Evolutionary conservation across 2,888 invertebrate genomes (phyloP).

Genomic region (Hermodice carunculata): DNA sequence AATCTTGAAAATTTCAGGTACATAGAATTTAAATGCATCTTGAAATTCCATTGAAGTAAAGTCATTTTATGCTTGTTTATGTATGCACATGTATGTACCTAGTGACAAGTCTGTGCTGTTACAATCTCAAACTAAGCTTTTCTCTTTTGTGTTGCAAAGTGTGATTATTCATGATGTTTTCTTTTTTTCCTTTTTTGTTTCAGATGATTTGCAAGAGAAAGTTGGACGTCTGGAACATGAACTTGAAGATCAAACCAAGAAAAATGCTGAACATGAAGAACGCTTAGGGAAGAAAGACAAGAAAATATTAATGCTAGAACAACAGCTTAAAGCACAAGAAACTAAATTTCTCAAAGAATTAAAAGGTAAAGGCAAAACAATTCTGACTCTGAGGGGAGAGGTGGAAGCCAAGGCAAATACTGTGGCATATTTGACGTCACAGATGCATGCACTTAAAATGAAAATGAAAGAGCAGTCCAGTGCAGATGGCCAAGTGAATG

Average conservation of each 20-base stretch:
- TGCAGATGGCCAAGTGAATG: background rate
- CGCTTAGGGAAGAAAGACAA: slow-evolving; percentile 52
- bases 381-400: slow-evolving; percentile 53
- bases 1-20: too few species aligned
- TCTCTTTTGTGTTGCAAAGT: too few species aligned
- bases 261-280: slow-evolving; percentile 29
- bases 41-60: too few species aligned
- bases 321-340: slow-evolving; percentile 50
- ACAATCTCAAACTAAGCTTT: too few species aligned
- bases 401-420: slow-evolving; percentile 52
- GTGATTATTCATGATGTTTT: too few species aligned
- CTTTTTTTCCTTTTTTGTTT: background rate
- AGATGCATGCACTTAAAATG: background rate
- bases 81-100: too few species aligned
- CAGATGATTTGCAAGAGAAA: slow-evolving; percentile 11
- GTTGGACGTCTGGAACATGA: slow-evolving; percentile 18
- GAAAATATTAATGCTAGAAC: slow-evolving; percentile 49
- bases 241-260: slow-evolving; percentile 23
- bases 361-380: slow-evolving; percentile 44
- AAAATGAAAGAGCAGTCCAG: background rate
- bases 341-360: slow-evolving; percentile 56
- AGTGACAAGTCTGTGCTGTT: too few species aligned
- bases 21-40: too few species aligned
- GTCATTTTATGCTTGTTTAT: too few species aligned
- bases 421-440: slow-evolving; percentile 1